Percentiles rank a stretch among this genome's conserved stretches.
phyloP scores from a whole-genome alignment of 2,888 invertebrate species.

The Eupithecia abbreviata region DNA sequence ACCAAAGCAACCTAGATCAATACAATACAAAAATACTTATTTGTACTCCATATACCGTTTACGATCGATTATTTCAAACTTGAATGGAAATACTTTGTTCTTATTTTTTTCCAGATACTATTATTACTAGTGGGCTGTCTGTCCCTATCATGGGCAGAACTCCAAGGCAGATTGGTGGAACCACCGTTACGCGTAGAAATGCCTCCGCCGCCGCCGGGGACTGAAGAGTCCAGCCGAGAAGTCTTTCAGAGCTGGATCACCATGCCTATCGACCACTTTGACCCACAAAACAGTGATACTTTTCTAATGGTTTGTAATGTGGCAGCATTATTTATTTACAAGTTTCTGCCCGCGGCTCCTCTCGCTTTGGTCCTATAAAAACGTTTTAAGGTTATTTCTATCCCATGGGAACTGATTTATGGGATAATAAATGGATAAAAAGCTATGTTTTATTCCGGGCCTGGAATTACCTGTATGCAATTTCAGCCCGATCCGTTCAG shows the following conservation, averaged over 20 bases:
- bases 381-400: too few species aligned
- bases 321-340: not conserved
- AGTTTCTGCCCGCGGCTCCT: too few species aligned
- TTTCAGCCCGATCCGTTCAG: too few species aligned
- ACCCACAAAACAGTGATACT: constrained; percentile 75
- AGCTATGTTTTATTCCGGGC: too few species aligned
- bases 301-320: constrained; percentile 76
- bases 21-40: too few species aligned
- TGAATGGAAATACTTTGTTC: not conserved
- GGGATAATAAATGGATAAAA: too few species aligned
- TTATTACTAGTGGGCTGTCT: constrained; percentile 27
- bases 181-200: constrained; percentile 69
- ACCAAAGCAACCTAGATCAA: too few species aligned
- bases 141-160: constrained; percentile 42
- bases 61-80: not conserved
- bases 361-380: too few species aligned
- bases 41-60: too few species aligned
- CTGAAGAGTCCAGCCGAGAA: constrained; percentile 37
- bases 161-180: constrained; percentile 54
- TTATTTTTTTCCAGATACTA: constrained; percentile 32
- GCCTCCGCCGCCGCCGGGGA: constrained; percentile 62
- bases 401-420: too few species aligned
- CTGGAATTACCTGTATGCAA: too few species aligned
- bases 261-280: constrained; percentile 85
- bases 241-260: constrained; percentile 74